Evolutionary conservation across 2,797 vertebrate genomes (phyloP), one percentile per base, ranked within the genome.

Genomic region (Microcaecilia unicolor): DNA sequence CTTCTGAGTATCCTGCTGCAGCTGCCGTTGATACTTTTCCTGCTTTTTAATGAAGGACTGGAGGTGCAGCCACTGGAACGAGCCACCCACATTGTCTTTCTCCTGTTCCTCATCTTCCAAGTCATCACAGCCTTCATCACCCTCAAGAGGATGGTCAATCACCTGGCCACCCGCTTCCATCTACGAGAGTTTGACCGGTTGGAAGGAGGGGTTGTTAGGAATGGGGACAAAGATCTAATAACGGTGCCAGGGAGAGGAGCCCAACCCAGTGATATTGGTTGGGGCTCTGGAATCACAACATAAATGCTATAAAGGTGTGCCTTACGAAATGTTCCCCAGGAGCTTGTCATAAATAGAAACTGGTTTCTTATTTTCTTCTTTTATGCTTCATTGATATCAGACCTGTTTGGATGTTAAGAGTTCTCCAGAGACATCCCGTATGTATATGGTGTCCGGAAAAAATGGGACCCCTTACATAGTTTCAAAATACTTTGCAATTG

Each of bases 1-100:
- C 84, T 99, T 32, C 67, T 99, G 55, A 97, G 77, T 51, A 78
- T 92, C 51, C 78, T 99, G 7, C 67, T 97, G 34, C 96, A 99
- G 76, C 67, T 93, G 42, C 95, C 95, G 4, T 47, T 91, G 17
- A 80, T 90, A 54, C 78, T 97, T 18, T 98, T 98, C 67, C 76
- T 88, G 75, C 86, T 98, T 1, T 87, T 91, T 15, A 94, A 95
- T 5, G 88, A 93, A 58, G 80, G 81, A 13, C 72, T 95, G 41
- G 72, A 83, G 3, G 83, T 87, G 32, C 88, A 86, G 38, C 90
- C 91, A 0, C 59, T 95, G 51, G 95, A 98, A 48, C 83, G 84
- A 64, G 91, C 80, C 0, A 57, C 92, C 21, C 86, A 95, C 48
- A 81, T 88, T 3, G 47, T 98, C 42, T 84, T 96, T 7, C 72